Conservation (phyloP, 1,140 invertebrate species). For the Bactericera cockerelli region DNA sequence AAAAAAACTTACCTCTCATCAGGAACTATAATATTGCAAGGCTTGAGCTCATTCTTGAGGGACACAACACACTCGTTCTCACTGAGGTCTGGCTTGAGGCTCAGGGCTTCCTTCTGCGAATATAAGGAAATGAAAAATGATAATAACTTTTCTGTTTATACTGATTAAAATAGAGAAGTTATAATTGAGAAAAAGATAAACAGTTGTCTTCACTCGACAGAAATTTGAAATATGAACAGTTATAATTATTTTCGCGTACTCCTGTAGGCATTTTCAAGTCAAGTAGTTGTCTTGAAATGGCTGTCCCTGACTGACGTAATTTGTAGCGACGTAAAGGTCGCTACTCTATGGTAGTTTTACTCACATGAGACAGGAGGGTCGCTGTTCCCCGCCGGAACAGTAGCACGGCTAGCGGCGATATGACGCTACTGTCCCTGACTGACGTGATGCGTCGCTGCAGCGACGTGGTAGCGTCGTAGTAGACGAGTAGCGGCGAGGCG, state of each 20-base stretch:
- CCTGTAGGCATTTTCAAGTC: no score
- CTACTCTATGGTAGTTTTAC: not conserved
- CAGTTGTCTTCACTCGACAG: no score
- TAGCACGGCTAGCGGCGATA: not conserved
- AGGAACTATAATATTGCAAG: not conserved
- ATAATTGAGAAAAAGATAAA: no score
- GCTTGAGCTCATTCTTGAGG: not conserved
- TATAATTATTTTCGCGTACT: no score
- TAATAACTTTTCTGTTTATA: no score
- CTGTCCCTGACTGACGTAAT: no score
- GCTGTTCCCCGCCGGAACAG: not conserved
- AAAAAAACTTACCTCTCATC: not conserved
- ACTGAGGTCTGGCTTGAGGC: not conserved
- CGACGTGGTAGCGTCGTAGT: conserved; percentile 5
- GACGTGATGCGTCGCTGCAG: not conserved
- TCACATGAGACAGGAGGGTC: not conserved
- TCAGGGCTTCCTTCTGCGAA: no score
- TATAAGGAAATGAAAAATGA: no score
- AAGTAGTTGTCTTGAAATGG: no score
- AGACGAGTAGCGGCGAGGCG: not conserved
- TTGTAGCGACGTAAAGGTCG: no score
- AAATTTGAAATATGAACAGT: no score
- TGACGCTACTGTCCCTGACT: not conserved
- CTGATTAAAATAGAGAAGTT: no score
- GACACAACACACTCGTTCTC: not conserved